Evolutionary conservation across 1,140 invertebrate genomes (phyloP), one percentile per base, ranked within the genome.

Genomic region (Drosophila mauritiana): DNA sequence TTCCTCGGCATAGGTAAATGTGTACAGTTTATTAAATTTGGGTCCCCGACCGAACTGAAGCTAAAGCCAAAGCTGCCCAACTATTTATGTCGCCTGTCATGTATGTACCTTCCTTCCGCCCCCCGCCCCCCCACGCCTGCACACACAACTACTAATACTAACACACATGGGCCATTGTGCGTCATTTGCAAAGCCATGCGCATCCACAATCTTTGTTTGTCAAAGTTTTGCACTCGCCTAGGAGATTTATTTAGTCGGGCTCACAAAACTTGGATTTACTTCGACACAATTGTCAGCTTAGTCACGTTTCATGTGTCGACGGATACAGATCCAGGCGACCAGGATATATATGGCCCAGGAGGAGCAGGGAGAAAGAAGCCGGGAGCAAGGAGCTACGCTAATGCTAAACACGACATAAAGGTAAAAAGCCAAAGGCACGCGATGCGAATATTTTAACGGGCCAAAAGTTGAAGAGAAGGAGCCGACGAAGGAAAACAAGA

Each of bases 201-300:
- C 68, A 72, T 70, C 68, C 65, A 72, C 52, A 72, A 72, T 77
- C 73, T 77, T 72, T 72, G 74, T 77, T 77, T 77, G 73, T 70
- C 63, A 77, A 77, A 77, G 59, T 75, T 74, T 59, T 77, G 73
- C 43, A 56, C 65, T 77, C 54, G 63, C 45, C 75, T 62, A 42
- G 75, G 51, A 86, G 82, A 88, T 86, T 86, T 88, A 86, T 86
- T 86, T 86, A 86, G 83, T 86, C 75, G 75, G 84, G 84, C 79
- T 86, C 70, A 75, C 81, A 88, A 88, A 86, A 76, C 73, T 86
- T 88, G 84, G 83, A 86, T 86, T 86, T 86, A 86, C 83, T 86
- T 88, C 83, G 79, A 88, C 83, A 88, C 85, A 90, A 88, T 88
- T 88, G 84, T 88, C 84, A 88, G 84, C 84, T 88, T 89, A 89